A percentile compares a stretch with the other conserved stretches of the same genome.
These are phyloP conservation scores for Azemiops feae DNA, from an alignment of 2,113 vertebrate species.

Conservation along the genomic window DNA sequence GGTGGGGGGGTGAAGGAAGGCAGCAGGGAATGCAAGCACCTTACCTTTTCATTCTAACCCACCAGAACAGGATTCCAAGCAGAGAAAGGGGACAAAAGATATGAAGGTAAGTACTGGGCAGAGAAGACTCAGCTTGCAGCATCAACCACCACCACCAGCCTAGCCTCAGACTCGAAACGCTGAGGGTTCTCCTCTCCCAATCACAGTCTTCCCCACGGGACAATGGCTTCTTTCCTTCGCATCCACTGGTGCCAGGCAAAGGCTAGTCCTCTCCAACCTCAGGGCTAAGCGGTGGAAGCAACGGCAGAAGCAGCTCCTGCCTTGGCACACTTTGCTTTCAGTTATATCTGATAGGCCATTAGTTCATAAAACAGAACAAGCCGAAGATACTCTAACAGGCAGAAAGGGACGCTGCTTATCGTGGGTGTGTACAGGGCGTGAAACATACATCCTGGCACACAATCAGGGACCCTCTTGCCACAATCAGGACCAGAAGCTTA, in stretches of 20 bases:
- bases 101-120: conserved; percentile 96
- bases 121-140: conserved; percentile 58
- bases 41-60: conserved; percentile 99
- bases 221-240: background rate
- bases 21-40: conserved; percentile 79
- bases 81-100: conserved; percentile 97
- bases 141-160: conserved; percentile 11
- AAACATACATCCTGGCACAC: background rate
- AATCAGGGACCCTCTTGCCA: background rate
- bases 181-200: background rate
- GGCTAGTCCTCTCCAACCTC: background rate
- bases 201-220: background rate
- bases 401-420: too few species aligned
- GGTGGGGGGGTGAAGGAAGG: conserved; percentile 73
- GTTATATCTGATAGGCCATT: background rate
- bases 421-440: too few species aligned
- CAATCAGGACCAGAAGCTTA: background rate
- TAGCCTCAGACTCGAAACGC: background rate
- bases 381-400: background rate
- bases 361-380: too few species aligned
- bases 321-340: background rate
- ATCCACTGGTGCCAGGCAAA: background rate
- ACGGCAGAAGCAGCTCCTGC: too few species aligned
- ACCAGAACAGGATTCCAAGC: conserved; percentile 98
- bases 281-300: background rate